Conservation (phyloP, 2,888 invertebrate genomes). For the Scrobipalpa costella region DNA sequence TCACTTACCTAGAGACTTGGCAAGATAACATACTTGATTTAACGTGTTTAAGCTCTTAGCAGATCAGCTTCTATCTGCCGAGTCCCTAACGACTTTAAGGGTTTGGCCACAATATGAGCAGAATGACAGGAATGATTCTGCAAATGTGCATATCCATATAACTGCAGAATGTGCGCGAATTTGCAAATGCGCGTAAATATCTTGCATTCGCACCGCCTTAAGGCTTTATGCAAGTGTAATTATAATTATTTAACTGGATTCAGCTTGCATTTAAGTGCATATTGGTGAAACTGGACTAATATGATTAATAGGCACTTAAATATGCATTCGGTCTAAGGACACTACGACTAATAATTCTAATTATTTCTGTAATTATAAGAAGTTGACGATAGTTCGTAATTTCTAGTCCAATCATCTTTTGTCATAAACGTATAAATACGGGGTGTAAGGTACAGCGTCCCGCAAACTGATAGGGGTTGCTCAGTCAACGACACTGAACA, state of each 20-base stretch:
- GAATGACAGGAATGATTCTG: conserved; percentile 34
- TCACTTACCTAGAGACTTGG: no score
- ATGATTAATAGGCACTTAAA: not conserved
- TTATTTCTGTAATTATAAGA: not conserved
- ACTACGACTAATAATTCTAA: not conserved
- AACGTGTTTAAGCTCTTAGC: no score
- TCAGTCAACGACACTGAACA: no score
- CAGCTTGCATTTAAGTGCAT: conserved; percentile 11
- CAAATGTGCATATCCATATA: conserved; percentile 28
- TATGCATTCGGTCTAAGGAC: not conserved
- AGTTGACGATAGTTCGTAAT: no score
- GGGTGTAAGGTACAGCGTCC: no score
- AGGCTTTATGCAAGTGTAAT: conserved; percentile 22
- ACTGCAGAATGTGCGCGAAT: conserved; percentile 30
- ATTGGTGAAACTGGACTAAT: not conserved
- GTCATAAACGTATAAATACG: not conserved
- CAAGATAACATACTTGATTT: no score
- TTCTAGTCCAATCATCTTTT: not conserved
- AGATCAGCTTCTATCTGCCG: no score
- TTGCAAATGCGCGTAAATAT: conserved; percentile 12
- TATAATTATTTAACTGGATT: conserved; percentile 17
- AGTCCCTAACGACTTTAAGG: no score
- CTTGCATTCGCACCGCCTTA: conserved; percentile 18
- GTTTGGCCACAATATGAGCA: conserved; percentile 39
- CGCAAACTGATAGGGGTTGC: no score